A percentile compares a stretch with the other conserved stretches of the same genome.
Conservation (phyloP, 1,140 invertebrate genomes). For the Paraescarpia echinospica region DNA sequence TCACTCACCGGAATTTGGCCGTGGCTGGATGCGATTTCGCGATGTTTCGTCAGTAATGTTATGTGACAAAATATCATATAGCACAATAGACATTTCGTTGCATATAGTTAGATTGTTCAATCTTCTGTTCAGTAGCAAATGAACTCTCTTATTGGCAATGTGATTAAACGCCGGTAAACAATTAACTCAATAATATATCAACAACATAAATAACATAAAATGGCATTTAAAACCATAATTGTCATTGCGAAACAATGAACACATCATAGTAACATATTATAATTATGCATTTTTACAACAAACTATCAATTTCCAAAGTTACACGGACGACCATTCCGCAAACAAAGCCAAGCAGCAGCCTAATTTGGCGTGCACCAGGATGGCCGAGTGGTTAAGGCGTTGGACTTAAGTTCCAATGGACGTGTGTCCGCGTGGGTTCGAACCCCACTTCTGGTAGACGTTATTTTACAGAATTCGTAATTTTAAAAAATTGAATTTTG, state of each 20-base stretch:
- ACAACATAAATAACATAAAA: not conserved
- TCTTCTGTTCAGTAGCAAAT: not conserved
- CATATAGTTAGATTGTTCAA: not conserved
- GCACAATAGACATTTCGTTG: not conserved
- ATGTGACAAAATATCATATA: not conserved
- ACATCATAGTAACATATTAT: not conserved
- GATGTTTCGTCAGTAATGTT: not conserved
- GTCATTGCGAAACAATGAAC: not conserved
- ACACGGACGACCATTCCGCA: not conserved
- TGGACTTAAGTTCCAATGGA: constrained; percentile 57
- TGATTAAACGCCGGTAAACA: not conserved
- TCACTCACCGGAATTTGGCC: not conserved
- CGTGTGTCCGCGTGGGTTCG: constrained; percentile 55
- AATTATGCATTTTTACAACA: not conserved
- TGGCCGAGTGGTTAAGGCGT: constrained; percentile 11
- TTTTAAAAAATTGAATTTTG: not conserved
- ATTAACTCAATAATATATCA: not conserved
- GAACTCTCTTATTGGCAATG: not conserved
- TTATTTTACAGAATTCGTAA: not conserved
- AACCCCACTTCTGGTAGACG: constrained; percentile 52
- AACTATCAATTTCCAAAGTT: not conserved
- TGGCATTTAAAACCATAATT: not conserved
- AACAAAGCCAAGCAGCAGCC: not conserved
- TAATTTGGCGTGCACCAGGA: not conserved
- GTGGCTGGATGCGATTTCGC: too few relatives aligned